Evolutionary conservation across 2,113 vertebrate species (phyloP).

Genomic region (Microcebus jonahi): DNA sequence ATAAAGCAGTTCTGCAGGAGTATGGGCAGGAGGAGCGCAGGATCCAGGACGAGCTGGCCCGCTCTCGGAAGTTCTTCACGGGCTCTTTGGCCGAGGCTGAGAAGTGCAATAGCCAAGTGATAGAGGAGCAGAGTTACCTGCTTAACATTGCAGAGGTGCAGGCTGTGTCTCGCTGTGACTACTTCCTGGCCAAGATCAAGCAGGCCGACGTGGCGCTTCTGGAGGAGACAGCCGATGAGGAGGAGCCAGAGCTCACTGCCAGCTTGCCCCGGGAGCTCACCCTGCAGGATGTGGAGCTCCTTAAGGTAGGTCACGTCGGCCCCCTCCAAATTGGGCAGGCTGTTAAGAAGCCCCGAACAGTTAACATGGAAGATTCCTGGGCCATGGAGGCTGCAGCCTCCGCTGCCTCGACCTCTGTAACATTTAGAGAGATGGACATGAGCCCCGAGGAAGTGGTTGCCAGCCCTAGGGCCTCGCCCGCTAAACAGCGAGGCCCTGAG

Average conservation of each 20-base stretch:
- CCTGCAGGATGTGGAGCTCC: slow-evolving; percentile 93
- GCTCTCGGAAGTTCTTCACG: slow-evolving; percentile 92
- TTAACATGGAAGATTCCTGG: slow-evolving; percentile 90
- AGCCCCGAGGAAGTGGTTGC: slow-evolving; percentile 85
- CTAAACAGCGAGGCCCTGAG: slow-evolving; percentile 85
- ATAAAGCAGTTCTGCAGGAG: slow-evolving; percentile 93
- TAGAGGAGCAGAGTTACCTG: slow-evolving; percentile 96
- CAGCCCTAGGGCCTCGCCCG: slow-evolving; percentile 88
- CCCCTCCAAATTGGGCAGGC: slow-evolving; percentile 92
- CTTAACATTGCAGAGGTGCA: slow-evolving; percentile 96
- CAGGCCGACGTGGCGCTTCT: slow-evolving; percentile 94
- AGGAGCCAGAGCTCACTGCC: slow-evolving; percentile 90
- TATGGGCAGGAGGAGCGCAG: slow-evolving; percentile 92
- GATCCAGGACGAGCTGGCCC: slow-evolving; percentile 93
- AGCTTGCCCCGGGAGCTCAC: slow-evolving; percentile 90
- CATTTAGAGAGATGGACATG: slow-evolving; percentile 90
- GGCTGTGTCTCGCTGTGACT: slow-evolving; percentile 96
- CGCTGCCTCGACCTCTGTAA: slow-evolving; percentile 16
- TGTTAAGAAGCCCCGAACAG: slow-evolving; percentile 89
- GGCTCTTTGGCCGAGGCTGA: slow-evolving; percentile 93
- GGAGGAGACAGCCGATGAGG: slow-evolving; percentile 91
- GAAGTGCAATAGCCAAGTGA: slow-evolving; percentile 92
- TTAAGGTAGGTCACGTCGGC: slow-evolving; percentile 90
- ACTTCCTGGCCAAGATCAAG: slow-evolving; percentile 95
- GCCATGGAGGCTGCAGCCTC: slow-evolving; percentile 80